Percentiles rank a stretch among this genome's conserved stretches.
Evolutionary conservation across 2,888 invertebrate species (phyloP).

Genomic region (Cephonodes hylas): DNA sequence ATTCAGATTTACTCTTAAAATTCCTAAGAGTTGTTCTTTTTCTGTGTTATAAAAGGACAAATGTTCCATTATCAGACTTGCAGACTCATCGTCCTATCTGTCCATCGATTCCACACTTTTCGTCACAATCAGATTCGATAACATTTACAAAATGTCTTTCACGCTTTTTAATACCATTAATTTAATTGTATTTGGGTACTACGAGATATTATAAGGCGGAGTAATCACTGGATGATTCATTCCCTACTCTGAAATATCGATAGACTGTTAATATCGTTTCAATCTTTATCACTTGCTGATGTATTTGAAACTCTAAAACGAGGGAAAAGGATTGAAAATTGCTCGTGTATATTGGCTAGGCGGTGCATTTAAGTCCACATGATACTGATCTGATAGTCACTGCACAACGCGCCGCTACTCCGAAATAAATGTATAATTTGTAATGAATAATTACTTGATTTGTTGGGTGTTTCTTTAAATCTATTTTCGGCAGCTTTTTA

Average conservation of each 20-base stretch:
- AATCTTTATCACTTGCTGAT: not conserved
- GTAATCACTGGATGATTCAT: slow-evolving; percentile 6
- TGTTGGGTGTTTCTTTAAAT: not conserved
- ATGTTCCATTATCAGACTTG: not conserved
- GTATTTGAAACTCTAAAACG: not conserved
- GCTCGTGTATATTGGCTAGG: not conserved
- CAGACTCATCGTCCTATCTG: not conserved
- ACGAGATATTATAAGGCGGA: not conserved
- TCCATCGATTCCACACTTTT: not conserved
- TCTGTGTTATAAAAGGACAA: no score
- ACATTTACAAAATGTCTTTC: not conserved
- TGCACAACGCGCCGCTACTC: not conserved
- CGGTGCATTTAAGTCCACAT: slow-evolving; percentile 3
- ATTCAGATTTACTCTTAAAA: no score
- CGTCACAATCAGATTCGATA: not conserved
- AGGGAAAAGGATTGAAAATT: not conserved
- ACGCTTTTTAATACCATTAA: slow-evolving; percentile 6
- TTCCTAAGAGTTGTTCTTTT: no score
- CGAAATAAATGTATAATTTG: not conserved
- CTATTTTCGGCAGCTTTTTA: not conserved
- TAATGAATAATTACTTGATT: not conserved
- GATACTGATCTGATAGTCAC: slow-evolving; percentile 12
- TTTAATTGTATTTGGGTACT: slow-evolving; percentile 5
- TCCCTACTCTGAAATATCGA: slow-evolving; percentile 8
- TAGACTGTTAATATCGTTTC: not conserved